Base-by-base conservation (phyloP, 2,888 invertebrate species). In the Euzophera pinguis region DNA sequence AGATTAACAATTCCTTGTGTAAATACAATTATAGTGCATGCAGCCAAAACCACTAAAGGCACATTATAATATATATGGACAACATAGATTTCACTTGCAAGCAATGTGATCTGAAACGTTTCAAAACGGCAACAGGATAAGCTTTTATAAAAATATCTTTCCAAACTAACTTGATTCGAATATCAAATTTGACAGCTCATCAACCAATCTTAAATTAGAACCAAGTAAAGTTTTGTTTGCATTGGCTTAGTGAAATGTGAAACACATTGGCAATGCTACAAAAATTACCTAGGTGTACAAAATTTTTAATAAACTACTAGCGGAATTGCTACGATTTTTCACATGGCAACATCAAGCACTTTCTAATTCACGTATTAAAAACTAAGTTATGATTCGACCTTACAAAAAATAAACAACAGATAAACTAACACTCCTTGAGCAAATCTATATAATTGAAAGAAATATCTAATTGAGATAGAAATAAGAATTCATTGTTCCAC, bases 351-450 rank as follows among this genome's bases (percentile, higher is more conserved):
- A 60, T 64, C 61, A 66, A 63, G 13, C 6, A 39, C 22, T 27
- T 32, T 45, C 14, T 12, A 16, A 45, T 32, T 14, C 32, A 64
- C 64, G 59, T 67, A 60, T 52, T 54, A 61, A 64, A 61, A 66
- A 65, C 53, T 32, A 45, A 22, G 22, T 22, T 22, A 54, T 47
- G 56, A 65, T 59, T 59, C 60, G 63, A 69, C 64, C 65, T 60
- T 69, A 71, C 22, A 22, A 22, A 60, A 65, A 65, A 67, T 67
- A 67, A 66, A 62, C 56, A 65, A 56, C 60, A 64, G 61, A 62
- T 53, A 58, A 57, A 68, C 59, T 69, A 82, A 81, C 79, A 80
- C 67, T 81, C 79, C 81, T 84, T 84, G 85, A 86, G 85, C 86
- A 84, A 81, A 67, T 63, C 53, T 60, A 62, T 10, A 22, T 22